Evolutionary conservation across 2,113 vertebrate species (phyloP).

Genomic region (Caretta caretta): DNA sequence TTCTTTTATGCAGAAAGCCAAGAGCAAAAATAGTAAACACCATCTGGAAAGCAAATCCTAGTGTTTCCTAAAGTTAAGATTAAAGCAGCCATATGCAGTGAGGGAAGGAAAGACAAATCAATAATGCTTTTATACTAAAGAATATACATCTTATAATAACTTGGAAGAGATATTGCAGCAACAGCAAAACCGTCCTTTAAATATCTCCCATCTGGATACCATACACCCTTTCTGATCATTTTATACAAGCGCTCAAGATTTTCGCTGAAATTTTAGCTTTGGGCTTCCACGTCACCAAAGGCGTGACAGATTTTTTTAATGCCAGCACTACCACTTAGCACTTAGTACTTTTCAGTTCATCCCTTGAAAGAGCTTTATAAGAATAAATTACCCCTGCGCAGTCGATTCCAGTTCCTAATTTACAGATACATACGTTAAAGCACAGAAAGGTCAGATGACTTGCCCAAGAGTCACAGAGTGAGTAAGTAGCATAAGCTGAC

Average conservation of each 20-base stretch:
- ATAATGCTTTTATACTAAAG: neutral
- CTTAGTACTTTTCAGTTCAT: neutral
- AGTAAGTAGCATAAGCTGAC: neutral
- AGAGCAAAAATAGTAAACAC: neutral
- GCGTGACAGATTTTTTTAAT: neutral
- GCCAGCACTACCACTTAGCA: neutral
- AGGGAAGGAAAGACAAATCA: neutral
- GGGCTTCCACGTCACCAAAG: neutral
- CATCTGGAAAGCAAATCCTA: slow-evolving; percentile 36
- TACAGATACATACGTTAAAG: neutral
- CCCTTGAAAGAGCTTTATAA: neutral
- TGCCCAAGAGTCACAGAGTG: rapidly evolving
- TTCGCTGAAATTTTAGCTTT: neutral
- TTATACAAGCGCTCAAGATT: neutral
- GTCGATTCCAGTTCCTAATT: neutral
- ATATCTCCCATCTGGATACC: neutral
- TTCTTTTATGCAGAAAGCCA: neutral
- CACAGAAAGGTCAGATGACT: neutral
- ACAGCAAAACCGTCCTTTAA: neutral
- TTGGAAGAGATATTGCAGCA: neutral
- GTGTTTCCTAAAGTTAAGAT: neutral
- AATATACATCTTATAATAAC: neutral
- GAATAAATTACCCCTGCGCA: neutral
- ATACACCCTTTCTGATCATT: neutral
- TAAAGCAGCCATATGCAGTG: neutral